Evolutionary conservation across 2,113 vertebrate genomes (phyloP), one percentile per base, ranked within the genome.

Genomic region (Suncus etruscus): DNA sequence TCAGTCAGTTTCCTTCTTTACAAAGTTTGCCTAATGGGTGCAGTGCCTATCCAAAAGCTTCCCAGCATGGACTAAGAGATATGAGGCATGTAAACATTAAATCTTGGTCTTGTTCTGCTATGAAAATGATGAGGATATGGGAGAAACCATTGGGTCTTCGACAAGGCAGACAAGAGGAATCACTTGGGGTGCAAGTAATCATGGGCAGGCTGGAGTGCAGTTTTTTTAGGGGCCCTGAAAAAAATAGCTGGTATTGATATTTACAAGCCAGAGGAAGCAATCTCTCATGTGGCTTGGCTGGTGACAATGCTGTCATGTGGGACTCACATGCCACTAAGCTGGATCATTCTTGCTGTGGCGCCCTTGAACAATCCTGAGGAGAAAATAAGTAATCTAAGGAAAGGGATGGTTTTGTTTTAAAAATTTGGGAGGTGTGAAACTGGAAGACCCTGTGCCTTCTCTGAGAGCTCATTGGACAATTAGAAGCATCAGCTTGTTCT

Each of bases 1-100:
- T 77, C 24, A 78, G 90, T 77, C 24, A 78, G 90, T 95, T 39
- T 39, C 61, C 68, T 72, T 68, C 16, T 84, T 91, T 91, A 48
- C 77, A 88, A 47, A 83, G 80, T 72, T 54, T 72, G 61, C 45
- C 18, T 72, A 31, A 27, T 86, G 75, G 88, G 54, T 14, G 50
- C n/a, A 75, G 9, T 63, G 14, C 4, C 75, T 68, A 51, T 11
- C 5, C 70, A 54, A 50, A n/a, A n/a, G 24, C 69, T 63, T 83
- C 18, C 16, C 16, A 82, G 47, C 58, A 68, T 78, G 72, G 54
- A 63, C 65, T 75, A 70, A 73, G 29, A 61, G 78, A 83, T 81
- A 61, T 63, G 24, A 39, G 45, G 11, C 50, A 5, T 50, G 32
- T 51, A 79, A 51, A 70, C 39, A 45, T 18, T 16, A 73, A 25